phyloP scores from a whole-genome alignment of 2,888 invertebrate genomes.

The Morpho helenor region DNA sequence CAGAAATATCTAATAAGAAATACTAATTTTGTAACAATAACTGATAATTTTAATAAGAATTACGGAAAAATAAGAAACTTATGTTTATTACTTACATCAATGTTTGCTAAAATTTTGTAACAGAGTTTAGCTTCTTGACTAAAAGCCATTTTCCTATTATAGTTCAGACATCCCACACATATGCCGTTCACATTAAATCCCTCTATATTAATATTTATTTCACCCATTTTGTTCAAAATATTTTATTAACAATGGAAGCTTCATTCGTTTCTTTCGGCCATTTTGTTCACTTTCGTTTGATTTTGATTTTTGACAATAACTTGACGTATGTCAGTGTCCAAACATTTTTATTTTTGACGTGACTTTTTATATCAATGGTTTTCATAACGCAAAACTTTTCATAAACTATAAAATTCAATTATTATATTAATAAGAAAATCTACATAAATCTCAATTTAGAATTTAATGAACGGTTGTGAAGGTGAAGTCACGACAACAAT shows the following conservation, averaged over 20 bases:
- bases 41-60: not conserved
- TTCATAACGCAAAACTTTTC: too few relatives aligned
- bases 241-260: constrained; percentile 53
- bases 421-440: too few relatives aligned
- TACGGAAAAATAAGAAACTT: not conserved
- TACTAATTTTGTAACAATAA: too few relatives aligned
- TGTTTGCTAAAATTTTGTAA: constrained; percentile 55
- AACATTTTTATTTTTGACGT: not conserved
- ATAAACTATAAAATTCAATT: too few relatives aligned
- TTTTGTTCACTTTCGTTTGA: constrained; percentile 41
- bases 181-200: constrained; percentile 72
- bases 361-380: too few relatives aligned
- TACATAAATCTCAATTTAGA: too few relatives aligned
- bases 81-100: constrained; percentile 53
- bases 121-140: constrained; percentile 49
- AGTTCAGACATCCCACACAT: constrained; percentile 68
- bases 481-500: too few relatives aligned
- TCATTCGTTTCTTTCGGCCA: constrained; percentile 68
- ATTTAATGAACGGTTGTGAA: too few relatives aligned
- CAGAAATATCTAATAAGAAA: too few relatives aligned
- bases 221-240: constrained; percentile 51
- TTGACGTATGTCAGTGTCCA: constrained; percentile 1
- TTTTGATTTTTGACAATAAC: constrained; percentile 17
- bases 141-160: constrained; percentile 63
- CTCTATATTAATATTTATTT: constrained; percentile 71